Base-by-base conservation (phyloP, 1,140 invertebrate genomes). In the Leptonema lineaticorne region DNA sequence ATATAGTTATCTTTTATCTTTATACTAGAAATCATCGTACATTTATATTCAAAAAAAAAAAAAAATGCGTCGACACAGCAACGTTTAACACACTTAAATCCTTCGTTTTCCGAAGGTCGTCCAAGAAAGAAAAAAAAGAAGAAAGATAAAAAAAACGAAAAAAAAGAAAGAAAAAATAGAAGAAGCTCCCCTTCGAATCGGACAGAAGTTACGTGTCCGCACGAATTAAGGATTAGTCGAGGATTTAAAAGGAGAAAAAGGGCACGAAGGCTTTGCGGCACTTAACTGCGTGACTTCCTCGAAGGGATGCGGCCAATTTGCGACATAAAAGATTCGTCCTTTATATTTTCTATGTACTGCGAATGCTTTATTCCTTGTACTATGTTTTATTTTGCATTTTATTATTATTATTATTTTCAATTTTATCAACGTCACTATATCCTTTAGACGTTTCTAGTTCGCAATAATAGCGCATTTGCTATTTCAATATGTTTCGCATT, bases 161-260 rank as follows among this genome's bases (percentile, higher is more conserved):
- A 33, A 33, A 33, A 33, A 33, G 11, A 33, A 33, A 41, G 16
- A 41, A 11, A 41, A 41, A 41, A 41, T 16, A 16, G 37, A 41
- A 41, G n/a, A n/a, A n/a, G n/a, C n/a, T n/a, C n/a, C n/a, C 37
- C 11, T 22, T 59, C 57, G 20, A 59, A 59, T 59, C 20, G 57
- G 26, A 59, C 57, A 59, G 57, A 59, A 59, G 50, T 59, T 59
- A 59, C 57, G 57, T 59, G 57, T 59, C 57, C 57, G 30, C 57
- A 59, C 57, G 57, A 59, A 33, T 59, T 59, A 33, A 29, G 57
- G 57, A 59, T 59, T 59, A 59, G 30, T 28, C 14, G 16, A 16
- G n/a, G 57, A 59, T 33, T 30, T 59, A 37, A 33, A 37, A 22
- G 16, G 28, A 24, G 57, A 37, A 29, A 59, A 59, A 59, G 30